Conservation (phyloP, 2,888 invertebrate genomes). For the Drosophila borborema region DNA sequence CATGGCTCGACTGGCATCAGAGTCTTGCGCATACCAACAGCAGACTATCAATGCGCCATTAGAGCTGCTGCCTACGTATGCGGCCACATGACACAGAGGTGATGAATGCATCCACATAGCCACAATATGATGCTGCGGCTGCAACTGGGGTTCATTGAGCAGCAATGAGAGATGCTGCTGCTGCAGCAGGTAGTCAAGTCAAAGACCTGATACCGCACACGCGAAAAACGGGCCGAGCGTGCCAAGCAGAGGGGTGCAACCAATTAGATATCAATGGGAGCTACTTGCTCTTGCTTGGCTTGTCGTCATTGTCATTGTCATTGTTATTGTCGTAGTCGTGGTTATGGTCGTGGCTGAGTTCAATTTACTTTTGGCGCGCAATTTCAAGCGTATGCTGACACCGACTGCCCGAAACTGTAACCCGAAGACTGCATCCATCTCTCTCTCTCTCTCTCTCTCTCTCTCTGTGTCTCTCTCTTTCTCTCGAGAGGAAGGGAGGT, state of each 20-base stretch:
- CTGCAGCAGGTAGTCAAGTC: slow-evolving; percentile 61
- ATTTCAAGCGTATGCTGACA: slow-evolving; percentile 60
- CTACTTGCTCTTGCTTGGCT: slow-evolving; percentile 35
- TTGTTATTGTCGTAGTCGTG: slow-evolving; percentile 32
- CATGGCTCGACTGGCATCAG: slow-evolving; percentile 6
- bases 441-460: no score
- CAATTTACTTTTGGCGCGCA: slow-evolving; percentile 57
- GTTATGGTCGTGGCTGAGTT: slow-evolving; percentile 32
- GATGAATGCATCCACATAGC: slow-evolving; percentile 23
- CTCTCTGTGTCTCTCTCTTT: not conserved
- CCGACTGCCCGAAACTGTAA: slow-evolving; percentile 29
- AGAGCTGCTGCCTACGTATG: slow-evolving; percentile 21
- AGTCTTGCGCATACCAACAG: slow-evolving; percentile 20
- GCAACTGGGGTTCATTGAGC: slow-evolving; percentile 45
- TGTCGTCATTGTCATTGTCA: slow-evolving; percentile 28
- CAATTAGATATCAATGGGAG: slow-evolving; percentile 60
- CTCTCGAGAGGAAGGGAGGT: not conserved
- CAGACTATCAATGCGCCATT: slow-evolving; percentile 34
- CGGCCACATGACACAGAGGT: slow-evolving; percentile 25
- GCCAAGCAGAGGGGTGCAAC: slow-evolving; percentile 48
- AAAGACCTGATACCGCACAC: slow-evolving; percentile 80
- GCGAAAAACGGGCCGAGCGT: slow-evolving; percentile 66
- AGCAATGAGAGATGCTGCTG: slow-evolving; percentile 28
- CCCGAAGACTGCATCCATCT: slow-evolving; percentile 35
- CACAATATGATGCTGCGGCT: slow-evolving; percentile 11